These are phyloP conservation scores for Pygocentrus nattereri DNA, from an alignment of 2,797 vertebrate genomes.

Conservation along the genomic window DNA sequence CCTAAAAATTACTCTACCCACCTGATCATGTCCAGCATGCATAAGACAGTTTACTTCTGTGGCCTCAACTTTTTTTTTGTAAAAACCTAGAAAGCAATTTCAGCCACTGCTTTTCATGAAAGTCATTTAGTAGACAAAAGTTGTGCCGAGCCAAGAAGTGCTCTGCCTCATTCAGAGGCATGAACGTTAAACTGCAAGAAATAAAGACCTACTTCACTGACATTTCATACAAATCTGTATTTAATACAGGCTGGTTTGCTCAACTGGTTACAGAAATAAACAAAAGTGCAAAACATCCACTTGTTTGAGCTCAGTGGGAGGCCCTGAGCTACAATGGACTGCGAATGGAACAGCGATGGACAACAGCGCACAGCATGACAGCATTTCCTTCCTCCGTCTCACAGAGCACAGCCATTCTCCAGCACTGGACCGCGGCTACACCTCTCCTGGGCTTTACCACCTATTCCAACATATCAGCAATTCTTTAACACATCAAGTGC, in stretches of 20 bases:
- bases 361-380: slow-evolving; percentile 77
- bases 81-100: neutral
- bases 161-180: no score
- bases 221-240: neutral
- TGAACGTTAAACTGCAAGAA: neutral
- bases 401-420: slow-evolving; percentile 50
- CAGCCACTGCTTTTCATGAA: no score
- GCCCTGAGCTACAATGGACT: slow-evolving; percentile 75
- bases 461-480: slow-evolving; percentile 30
- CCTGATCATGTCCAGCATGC: no score
- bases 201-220: no score
- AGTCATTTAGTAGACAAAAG: no score
- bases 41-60: no score
- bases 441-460: slow-evolving; percentile 1
- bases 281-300: slow-evolving; percentile 66
- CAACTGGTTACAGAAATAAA: slow-evolving; percentile 31
- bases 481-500: neutral
- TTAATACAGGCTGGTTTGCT: neutral
- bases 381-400: slow-evolving; percentile 82
- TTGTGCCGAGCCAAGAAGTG: no score
- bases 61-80: neutral
- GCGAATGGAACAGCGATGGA: slow-evolving; percentile 73
- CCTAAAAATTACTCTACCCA: no score
- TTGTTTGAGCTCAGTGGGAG: slow-evolving; percentile 71
- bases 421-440: neutral